A percentile compares a stretch with the other conserved stretches of the same genome.
Conservation (phyloP, 1,140 invertebrate genomes). For the Ptiloglossa arizonensis region DNA sequence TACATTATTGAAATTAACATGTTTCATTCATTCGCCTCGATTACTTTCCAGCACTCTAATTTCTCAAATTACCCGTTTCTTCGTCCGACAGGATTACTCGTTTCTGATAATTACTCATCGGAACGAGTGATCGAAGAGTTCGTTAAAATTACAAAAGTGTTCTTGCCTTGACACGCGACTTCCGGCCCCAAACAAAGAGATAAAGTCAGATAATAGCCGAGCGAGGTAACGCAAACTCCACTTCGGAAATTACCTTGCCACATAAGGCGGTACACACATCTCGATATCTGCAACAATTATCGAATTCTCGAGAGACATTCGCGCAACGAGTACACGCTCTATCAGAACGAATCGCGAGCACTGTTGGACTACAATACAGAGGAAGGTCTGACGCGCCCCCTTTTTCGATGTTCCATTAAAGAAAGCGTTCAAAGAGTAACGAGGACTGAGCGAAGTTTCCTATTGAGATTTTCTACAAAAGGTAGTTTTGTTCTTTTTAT, state of each 20-base stretch:
- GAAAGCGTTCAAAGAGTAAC: background rate
- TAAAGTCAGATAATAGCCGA: background rate
- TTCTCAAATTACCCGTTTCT: background rate
- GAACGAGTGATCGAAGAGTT: background rate
- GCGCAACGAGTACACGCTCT: background rate
- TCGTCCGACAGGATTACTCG: background rate
- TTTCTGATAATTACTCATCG: background rate
- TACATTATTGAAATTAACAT: too few species aligned
- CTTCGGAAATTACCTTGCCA: slow-evolving; percentile 33
- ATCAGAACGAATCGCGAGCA: background rate
- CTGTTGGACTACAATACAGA: background rate
- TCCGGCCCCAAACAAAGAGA: background rate
- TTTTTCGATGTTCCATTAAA: background rate
- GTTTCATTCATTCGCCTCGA: too few species aligned
- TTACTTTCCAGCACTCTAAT: background rate
- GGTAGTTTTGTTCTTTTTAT: background rate
- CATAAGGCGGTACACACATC: background rate
- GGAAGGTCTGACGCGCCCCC: background rate
- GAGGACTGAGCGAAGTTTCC: background rate
- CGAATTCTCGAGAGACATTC: background rate
- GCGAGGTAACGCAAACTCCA: background rate
- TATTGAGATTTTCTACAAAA: slow-evolving; percentile 3
- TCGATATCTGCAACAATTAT: slow-evolving; percentile 24
- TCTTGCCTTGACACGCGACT: background rate
- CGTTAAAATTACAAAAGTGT: slow-evolving; percentile 13